Evolutionary conservation across 2,797 vertebrate species (phyloP), one percentile per base, ranked within the genome.

Genomic region (Pachyuromys duprasi): DNA sequence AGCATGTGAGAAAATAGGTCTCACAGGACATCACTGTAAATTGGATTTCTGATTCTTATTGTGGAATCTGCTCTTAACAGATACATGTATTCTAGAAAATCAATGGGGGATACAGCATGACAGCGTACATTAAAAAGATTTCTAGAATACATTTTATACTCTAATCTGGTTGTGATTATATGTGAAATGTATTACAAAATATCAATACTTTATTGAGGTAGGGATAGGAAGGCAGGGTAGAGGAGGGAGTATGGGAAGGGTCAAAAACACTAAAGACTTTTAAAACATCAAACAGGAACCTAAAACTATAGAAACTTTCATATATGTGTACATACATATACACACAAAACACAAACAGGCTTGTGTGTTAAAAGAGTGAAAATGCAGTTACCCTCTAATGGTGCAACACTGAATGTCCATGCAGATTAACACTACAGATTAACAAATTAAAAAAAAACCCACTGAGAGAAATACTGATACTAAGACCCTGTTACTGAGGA

Each of bases 111-210:
- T 75, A 5, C 20, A 89, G 33, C 11, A 78, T 5, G n/a, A 11
- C 55, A 82, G 62, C 8, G 62, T 69, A 53, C 33, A 84, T n/a
- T 69, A n/a, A 86, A 86, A 53, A 86, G 3, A 72, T 5, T 72
- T 33, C 2, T 7, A 63, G 75, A 93, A 22, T n/a, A 93, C 33
- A 76, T 88, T 90, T 90, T 90, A 28, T 65, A 75, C 81, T 94
- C 22, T 26, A 72, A 79, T 93, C 93, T 28, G 31, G 12, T 81
- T 84, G 78, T 96, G 70, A 86, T n/a, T 94, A 8, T 7, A 89
- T 95, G 84, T 83, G 33, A 91, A 89, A 63, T 82, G n/a, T 86
- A 14, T 55, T 67, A 83, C 8, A 93, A 89, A 95, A 86, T 93
- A 69, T 74, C 45, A 86, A 80, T 45, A 93, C 31, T 80, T 89